Evolutionary conservation across 1,140 invertebrate genomes (phyloP).

Genomic region (Monochamus saltuarius): DNA sequence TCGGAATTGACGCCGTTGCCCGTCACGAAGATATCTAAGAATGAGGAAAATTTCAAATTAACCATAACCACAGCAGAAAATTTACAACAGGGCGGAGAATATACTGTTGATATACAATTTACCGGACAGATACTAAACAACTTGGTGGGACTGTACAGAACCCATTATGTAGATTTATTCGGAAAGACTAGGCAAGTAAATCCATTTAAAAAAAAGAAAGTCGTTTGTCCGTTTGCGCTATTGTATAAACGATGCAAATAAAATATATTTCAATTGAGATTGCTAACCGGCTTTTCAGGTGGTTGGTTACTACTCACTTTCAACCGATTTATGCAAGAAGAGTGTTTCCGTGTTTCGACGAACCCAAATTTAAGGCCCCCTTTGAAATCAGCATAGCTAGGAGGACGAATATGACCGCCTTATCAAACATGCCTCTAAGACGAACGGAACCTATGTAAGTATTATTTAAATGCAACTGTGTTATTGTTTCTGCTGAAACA

Average conservation of each 20-base stretch:
- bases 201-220: neutral
- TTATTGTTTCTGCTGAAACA: no score
- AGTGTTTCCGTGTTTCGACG: slow-evolving; percentile 91
- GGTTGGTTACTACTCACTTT: slow-evolving; percentile 71
- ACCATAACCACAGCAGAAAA: slow-evolving; percentile 29
- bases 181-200: slow-evolving; percentile 37
- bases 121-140: slow-evolving; percentile 42
- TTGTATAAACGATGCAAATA: no score
- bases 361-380: slow-evolving; percentile 80
- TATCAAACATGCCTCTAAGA: slow-evolving; percentile 65
- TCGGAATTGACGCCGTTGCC: slow-evolving; percentile 2
- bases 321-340: slow-evolving; percentile 79
- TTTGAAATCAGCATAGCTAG: slow-evolving; percentile 72
- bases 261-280: neutral
- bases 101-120: slow-evolving; percentile 41
- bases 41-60: slow-evolving; percentile 34
- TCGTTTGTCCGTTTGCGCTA: no score
- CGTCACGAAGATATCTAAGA: slow-evolving; percentile 26
- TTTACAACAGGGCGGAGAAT: slow-evolving; percentile 30
- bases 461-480: no score
- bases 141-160: slow-evolving; percentile 43
- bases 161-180: slow-evolving; percentile 36
- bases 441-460: slow-evolving; percentile 45
- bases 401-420: slow-evolving; percentile 59
- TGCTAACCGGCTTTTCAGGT: slow-evolving; percentile 29